Percentiles rank a stretch among this genome's conserved stretches.
Evolutionary conservation across 2,113 vertebrate genomes (phyloP).

Genomic region (Nycticorax nycticorax): DNA sequence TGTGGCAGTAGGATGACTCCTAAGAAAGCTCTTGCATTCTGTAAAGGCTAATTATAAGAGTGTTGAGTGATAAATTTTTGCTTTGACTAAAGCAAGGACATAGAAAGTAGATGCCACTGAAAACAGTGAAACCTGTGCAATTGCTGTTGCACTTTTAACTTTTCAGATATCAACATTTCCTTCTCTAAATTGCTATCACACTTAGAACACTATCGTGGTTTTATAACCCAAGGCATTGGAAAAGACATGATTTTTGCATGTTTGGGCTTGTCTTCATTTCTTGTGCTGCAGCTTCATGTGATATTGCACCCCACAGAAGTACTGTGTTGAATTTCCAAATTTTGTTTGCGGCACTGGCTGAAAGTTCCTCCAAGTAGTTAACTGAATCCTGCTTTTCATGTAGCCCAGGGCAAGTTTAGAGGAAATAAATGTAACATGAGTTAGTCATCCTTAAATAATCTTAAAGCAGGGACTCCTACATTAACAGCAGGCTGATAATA

Average conservation of each 20-base stretch:
- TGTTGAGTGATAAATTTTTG: background rate
- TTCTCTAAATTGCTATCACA: background rate
- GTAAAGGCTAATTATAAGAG: background rate
- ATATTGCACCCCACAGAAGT: background rate
- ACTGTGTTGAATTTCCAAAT: background rate
- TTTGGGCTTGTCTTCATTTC: background rate
- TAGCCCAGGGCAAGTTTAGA: background rate
- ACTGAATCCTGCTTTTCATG: background rate
- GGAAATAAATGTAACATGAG: constrained; percentile 19
- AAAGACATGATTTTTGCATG: background rate
- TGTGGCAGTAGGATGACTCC: background rate
- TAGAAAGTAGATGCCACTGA: background rate
- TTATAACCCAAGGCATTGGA: background rate
- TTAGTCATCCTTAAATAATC: constrained; percentile 49
- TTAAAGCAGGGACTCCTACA: background rate
- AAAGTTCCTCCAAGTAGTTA: background rate
- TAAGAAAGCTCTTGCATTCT: background rate
- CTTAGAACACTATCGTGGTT: background rate
- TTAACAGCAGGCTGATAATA: constrained; percentile 23
- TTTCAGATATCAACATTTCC: background rate
- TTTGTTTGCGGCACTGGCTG: background rate
- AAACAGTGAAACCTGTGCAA: background rate
- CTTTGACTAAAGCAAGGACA: background rate
- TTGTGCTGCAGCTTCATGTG: background rate
- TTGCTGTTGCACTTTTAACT: background rate